Conservation (phyloP, 2,888 invertebrate genomes). For the Oscheius sp. region DNA sequence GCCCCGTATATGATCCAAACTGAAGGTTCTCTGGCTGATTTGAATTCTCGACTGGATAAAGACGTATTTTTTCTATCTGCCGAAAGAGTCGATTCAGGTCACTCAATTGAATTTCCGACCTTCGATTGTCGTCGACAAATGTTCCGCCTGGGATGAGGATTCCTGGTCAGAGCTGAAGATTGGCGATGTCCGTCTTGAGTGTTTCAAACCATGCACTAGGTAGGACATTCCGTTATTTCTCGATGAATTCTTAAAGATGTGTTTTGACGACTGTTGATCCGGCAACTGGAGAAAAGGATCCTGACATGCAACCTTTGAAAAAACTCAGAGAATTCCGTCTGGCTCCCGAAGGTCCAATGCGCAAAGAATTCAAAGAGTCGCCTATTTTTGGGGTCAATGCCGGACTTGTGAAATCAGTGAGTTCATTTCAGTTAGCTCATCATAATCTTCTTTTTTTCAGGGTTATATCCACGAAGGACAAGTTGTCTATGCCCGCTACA, state of each 20-base stretch:
- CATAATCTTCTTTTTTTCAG: neutral
- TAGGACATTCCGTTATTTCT: neutral
- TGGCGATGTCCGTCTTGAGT: slow-evolving; percentile 64
- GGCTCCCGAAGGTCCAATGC: slow-evolving; percentile 55
- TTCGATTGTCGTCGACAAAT: slow-evolving; percentile 62
- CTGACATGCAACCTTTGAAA: slow-evolving; percentile 56
- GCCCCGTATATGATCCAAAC: slow-evolving; percentile 64
- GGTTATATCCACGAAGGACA: slow-evolving; percentile 56
- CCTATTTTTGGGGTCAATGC: slow-evolving; percentile 63
- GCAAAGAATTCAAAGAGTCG: slow-evolving; percentile 47
- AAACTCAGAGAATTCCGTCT: slow-evolving; percentile 58
- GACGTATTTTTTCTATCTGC: slow-evolving; percentile 18
- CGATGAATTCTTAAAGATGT: slow-evolving; percentile 40
- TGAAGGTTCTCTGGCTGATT: slow-evolving; percentile 60
- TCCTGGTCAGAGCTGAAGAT: slow-evolving; percentile 65
- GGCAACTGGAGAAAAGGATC: slow-evolving; percentile 48
- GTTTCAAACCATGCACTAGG: slow-evolving; percentile 69
- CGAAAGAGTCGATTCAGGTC: slow-evolving; percentile 41
- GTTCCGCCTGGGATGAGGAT: slow-evolving; percentile 67
- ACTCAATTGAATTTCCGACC: slow-evolving; percentile 65
- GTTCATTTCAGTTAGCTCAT: neutral
- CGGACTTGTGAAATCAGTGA: slow-evolving; percentile 40
- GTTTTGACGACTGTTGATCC: slow-evolving; percentile 58
- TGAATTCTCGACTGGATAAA: slow-evolving; percentile 53
- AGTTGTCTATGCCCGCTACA: slow-evolving; percentile 57